phyloP scores from a whole-genome alignment of 2,113 vertebrate genomes.

The Marmota flaviventris region DNA sequence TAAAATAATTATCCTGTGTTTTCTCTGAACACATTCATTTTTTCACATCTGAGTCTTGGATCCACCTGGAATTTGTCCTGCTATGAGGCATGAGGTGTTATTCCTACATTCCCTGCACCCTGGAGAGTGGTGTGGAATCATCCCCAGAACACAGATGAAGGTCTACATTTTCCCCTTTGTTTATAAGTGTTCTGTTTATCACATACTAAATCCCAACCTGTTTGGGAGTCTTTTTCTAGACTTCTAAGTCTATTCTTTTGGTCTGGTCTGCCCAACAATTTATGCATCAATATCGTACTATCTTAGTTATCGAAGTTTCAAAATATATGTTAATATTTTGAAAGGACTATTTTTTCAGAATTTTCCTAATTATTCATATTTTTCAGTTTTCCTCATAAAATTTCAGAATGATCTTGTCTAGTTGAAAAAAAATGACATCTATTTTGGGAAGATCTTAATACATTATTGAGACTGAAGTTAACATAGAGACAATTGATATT shows the following conservation, averaged over 20 bases:
- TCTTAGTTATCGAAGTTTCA: neutral
- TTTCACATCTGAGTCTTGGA: constrained; percentile 11
- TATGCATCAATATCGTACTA: neutral
- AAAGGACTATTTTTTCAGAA: neutral
- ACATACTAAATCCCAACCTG: neutral
- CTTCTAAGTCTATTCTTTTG: neutral
- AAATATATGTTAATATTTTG: neutral
- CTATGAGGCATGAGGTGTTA: neutral
- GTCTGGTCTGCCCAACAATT: neutral
- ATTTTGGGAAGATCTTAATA: neutral
- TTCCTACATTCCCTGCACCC: neutral
- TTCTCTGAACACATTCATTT: neutral
- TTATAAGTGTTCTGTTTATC: neutral
- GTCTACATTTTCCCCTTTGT: neutral
- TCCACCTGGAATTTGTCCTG: neutral
- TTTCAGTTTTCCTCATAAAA: constrained; percentile 40
- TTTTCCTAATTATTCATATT: neutral
- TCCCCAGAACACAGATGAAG: neutral
- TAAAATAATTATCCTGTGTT: neutral
- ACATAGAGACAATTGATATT: neutral
- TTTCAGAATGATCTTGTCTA: neutral
- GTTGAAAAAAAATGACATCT: neutral
- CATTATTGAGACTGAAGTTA: neutral
- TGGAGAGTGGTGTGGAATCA: neutral
- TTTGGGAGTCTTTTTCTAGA: neutral